A percentile compares a stretch with the other conserved stretches of the same genome.
These are phyloP conservation scores for Halichondria panicea DNA, from an alignment of 37 sponge, comb jelly and placozoan species.

Conservation along the genomic window DNA sequence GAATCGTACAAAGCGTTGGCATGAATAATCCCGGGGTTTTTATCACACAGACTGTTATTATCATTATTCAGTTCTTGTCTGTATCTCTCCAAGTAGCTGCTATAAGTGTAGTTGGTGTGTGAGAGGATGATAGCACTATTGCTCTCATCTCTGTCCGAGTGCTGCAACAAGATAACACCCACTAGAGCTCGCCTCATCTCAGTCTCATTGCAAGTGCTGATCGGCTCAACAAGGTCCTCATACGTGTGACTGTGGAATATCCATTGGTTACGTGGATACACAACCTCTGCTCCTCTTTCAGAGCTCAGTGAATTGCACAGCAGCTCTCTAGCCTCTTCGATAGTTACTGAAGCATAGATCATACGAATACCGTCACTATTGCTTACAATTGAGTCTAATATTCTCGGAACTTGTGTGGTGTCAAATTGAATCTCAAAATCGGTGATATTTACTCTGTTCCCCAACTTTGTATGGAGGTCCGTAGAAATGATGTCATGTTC, in stretches of 20 bases:
- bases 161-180: slow-evolving; percentile 4
- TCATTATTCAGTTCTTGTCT: neutral
- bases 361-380: neutral
- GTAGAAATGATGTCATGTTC: neutral
- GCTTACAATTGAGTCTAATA: neutral
- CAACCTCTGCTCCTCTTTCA: neutral
- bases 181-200: slow-evolving; percentile 19
- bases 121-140: neutral
- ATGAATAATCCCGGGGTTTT: neutral
- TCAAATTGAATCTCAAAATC: neutral
- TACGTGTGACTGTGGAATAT: slow-evolving; percentile 17
- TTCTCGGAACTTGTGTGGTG: neutral
- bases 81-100: slow-evolving; percentile 12
- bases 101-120: neutral
- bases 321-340: slow-evolving; percentile 4
- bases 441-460: neutral
- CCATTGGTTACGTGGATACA: slow-evolving; percentile 26
- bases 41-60: neutral
- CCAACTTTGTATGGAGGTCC: neutral
- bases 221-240: neutral
- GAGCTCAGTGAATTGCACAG: slow-evolving; percentile 24
- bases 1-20: slow-evolving; percentile 28
- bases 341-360: slow-evolving; percentile 5
- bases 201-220: neutral
- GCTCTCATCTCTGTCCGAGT: neutral